Conservation (phyloP, 2,113 vertebrate genomes). For the Leptobrachium leishanense region DNA sequence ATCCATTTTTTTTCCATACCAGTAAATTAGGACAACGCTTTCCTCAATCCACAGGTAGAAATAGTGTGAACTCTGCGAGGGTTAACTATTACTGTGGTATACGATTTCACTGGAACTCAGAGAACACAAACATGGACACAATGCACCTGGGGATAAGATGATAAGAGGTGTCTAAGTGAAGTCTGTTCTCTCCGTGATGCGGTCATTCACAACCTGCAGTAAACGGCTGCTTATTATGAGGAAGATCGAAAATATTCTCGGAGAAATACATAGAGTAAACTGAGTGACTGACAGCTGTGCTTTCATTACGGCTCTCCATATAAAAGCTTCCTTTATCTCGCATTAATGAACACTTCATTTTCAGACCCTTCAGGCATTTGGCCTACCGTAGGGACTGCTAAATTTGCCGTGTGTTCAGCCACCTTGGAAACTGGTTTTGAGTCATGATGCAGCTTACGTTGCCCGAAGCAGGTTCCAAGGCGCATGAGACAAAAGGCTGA, state of each 20-base stretch:
- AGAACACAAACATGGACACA: no score
- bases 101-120: no score
- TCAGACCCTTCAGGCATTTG: not conserved
- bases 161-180: no score
- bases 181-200: no score
- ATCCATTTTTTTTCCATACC: no score
- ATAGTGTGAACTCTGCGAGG: no score
- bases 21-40: no score
- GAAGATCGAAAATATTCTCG: no score
- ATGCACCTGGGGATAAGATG: no score
- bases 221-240: not conserved
- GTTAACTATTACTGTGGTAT: no score
- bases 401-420: conserved; percentile 20
- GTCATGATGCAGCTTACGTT: conserved; percentile 2
- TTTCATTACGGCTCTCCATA: conserved; percentile 6
- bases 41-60: no score
- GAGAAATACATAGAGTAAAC: not conserved
- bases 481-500: not conserved
- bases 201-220: not conserved
- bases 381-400: conserved; percentile 9
- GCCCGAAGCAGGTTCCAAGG: conserved; percentile 1
- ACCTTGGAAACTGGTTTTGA: conserved; percentile 18
- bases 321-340: conserved; percentile 24
- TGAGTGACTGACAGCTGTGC: not conserved
- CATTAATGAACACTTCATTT: conserved; percentile 24